Evolutionary conservation across 2,113 vertebrate genomes (phyloP).

Genomic region (Corythoichthys haematopterus): DNA sequence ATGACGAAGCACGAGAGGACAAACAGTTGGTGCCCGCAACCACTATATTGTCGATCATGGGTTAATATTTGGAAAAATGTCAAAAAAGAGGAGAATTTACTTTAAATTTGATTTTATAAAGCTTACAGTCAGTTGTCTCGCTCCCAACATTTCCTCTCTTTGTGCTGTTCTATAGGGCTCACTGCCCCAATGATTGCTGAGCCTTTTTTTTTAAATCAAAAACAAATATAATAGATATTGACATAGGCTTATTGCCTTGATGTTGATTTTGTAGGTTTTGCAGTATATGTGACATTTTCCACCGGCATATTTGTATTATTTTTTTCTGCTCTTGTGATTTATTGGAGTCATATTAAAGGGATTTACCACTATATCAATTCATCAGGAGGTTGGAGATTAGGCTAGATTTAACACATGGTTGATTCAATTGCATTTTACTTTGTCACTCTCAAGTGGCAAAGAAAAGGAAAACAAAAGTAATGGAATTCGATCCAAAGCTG

Average conservation of each 20-base stretch:
- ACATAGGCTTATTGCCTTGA: constrained; percentile 66
- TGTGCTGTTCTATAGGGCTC: constrained; percentile 30
- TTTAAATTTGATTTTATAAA: background rate
- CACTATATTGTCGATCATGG: background rate
- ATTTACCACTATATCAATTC: background rate
- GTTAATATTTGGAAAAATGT: background rate
- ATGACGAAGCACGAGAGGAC: background rate
- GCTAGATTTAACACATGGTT: background rate
- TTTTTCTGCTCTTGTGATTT: constrained; percentile 44
- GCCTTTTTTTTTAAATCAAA: constrained; percentile 56
- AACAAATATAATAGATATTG: constrained; percentile 71
- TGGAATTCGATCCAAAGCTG: no score
- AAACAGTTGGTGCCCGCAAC: background rate
- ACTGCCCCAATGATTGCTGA: constrained; percentile 48
- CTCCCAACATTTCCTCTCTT: constrained; percentile 18
- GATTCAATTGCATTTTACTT: background rate
- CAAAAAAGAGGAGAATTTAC: background rate
- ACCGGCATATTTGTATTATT: constrained; percentile 61
- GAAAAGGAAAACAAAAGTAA: background rate
- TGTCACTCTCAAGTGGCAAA: background rate
- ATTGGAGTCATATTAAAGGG: constrained; percentile 57
- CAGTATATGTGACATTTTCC: constrained; percentile 60
- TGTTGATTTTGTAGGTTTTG: constrained; percentile 62
- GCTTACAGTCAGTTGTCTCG: background rate
- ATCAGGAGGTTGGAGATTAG: background rate